Conservation (phyloP, 2,888 invertebrate species). For the Smittia aterrima region DNA sequence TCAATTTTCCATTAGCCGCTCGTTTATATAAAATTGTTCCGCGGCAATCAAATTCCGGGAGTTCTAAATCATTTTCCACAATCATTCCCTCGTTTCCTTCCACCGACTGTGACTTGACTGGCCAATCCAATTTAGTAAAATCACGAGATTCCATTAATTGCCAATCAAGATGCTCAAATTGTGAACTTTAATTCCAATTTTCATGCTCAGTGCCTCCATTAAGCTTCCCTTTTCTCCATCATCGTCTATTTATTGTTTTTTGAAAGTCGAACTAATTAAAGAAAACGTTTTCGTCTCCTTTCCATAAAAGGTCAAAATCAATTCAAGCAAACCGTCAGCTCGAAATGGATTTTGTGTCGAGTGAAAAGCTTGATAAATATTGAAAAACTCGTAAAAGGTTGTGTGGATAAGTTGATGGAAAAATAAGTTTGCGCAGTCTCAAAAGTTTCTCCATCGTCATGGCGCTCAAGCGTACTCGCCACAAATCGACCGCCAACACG, state of each 20-base stretch:
- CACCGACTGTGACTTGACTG: neutral
- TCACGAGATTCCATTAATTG: slow-evolving; percentile 41
- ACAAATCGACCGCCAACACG: neutral
- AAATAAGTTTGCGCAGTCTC: too few relatives aligned
- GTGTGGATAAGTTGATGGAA: too few relatives aligned
- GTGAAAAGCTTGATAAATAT: too few relatives aligned
- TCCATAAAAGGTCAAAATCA: neutral
- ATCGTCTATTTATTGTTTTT: slow-evolving; percentile 12
- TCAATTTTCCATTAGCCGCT: slow-evolving; percentile 40
- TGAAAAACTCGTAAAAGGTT: too few relatives aligned
- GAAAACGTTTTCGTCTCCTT: neutral
- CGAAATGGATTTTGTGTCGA: neutral
- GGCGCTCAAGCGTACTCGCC: neutral
- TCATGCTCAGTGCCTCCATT: neutral
- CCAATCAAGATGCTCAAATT: slow-evolving; percentile 37
- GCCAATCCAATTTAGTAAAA: slow-evolving; percentile 38
- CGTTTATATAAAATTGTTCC: slow-evolving; percentile 6
- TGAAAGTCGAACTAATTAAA: slow-evolving; percentile 23
- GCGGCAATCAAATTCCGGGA: slow-evolving; percentile 35
- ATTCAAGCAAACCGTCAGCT: neutral
- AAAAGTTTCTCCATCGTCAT: slow-evolving; percentile 3
- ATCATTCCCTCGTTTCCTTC: slow-evolving; percentile 3
- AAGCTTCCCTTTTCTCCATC: neutral
- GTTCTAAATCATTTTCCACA: slow-evolving; percentile 38
- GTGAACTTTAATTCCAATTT: neutral